Evolutionary conservation across 2,113 vertebrate genomes (phyloP).

Genomic region (Parotia lawesii): DNA sequence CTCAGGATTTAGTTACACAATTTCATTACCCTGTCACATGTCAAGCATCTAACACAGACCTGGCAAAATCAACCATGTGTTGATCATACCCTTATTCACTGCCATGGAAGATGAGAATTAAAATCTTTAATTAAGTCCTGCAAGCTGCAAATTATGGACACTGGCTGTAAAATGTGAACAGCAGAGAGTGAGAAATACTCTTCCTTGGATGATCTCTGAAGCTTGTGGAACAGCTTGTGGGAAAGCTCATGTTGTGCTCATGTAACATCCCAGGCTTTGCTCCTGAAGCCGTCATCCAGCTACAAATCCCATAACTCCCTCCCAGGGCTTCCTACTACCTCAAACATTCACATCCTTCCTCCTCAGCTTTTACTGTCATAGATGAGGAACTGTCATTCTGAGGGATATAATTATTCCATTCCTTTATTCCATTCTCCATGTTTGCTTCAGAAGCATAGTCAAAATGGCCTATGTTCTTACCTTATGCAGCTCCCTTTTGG

Average conservation of each 20-base stretch:
- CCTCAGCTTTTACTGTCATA: not conserved
- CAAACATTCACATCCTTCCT: not conserved
- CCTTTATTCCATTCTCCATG: not conserved
- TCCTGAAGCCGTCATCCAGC: not conserved
- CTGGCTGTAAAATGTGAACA: not conserved
- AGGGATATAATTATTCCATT: not conserved
- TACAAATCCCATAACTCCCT: not conserved
- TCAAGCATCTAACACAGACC: not conserved
- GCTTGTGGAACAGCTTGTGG: not conserved
- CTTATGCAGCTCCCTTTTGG: not conserved
- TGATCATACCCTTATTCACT: not conserved
- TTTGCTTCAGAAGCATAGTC: not conserved
- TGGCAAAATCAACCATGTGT: not conserved
- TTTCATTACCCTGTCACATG: not conserved
- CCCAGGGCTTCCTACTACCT: not conserved
- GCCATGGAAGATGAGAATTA: not conserved
- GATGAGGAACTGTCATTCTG: not conserved
- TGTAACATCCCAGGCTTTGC: not conserved
- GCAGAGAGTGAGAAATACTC: not conserved
- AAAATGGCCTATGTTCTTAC: not conserved
- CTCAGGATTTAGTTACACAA: not conserved
- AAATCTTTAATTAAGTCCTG: not conserved
- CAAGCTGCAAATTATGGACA: not conserved
- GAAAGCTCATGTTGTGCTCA: not conserved
- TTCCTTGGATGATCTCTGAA: not conserved